A percentile compares a stretch with the other conserved stretches of the same genome.
Evolutionary conservation across 1,140 invertebrate genomes (phyloP).

Genomic region (Drosophila sturtevanti): DNA sequence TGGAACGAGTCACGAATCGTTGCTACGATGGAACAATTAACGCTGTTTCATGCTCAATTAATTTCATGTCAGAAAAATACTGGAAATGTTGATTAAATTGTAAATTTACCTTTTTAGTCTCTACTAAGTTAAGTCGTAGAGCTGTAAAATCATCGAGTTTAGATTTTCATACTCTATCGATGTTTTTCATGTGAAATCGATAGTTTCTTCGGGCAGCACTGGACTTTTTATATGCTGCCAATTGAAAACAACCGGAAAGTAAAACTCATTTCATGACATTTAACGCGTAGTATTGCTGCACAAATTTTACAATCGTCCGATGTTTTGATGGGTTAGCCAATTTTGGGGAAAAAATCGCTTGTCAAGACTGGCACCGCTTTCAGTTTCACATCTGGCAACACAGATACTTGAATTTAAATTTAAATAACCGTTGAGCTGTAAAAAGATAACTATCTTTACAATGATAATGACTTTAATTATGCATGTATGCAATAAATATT

Average conservation of each 20-base stretch:
- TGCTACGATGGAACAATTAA: neutral
- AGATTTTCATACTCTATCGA: too few relatives aligned
- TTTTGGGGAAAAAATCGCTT: neutral
- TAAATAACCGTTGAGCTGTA: neutral
- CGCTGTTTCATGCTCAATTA: neutral
- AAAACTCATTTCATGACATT: too few relatives aligned
- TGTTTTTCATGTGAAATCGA: neutral
- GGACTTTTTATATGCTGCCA: neutral
- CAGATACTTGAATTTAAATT: neutral
- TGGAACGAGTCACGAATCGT: neutral
- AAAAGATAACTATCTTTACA: too few relatives aligned
- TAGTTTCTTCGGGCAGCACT: neutral
- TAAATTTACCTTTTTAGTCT: conserved; percentile 5
- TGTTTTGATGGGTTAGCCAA: too few relatives aligned
- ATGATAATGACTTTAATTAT: too few relatives aligned
- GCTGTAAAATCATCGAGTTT: neutral
- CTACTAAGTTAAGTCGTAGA: conserved; percentile 1
- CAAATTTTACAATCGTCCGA: too few relatives aligned
- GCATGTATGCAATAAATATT: too few relatives aligned
- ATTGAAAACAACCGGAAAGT: neutral
- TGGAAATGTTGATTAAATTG: neutral
- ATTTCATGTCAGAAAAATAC: neutral
- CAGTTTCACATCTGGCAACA: neutral
- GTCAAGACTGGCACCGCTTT: neutral
- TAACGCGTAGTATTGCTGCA: too few relatives aligned